Percentiles rank a stretch among this genome's conserved stretches.
These are phyloP conservation scores for Phyllostomus hastatus DNA, from an alignment of 2,113 vertebrate species.

Conservation along the genomic window DNA sequence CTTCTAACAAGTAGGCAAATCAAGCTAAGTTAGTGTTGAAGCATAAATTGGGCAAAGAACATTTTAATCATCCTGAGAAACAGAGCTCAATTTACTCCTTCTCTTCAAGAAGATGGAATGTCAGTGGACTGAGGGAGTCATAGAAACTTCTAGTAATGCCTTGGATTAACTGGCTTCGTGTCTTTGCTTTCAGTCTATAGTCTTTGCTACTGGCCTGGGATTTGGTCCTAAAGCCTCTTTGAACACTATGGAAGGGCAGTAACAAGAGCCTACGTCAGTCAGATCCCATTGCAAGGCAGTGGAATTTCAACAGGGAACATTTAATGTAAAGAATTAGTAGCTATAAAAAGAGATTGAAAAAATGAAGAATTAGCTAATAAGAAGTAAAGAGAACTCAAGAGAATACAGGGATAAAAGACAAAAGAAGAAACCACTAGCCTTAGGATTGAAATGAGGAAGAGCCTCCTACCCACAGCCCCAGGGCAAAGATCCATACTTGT, in stretches of 20 bases:
- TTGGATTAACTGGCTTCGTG: neutral
- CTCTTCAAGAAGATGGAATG: constrained; percentile 7
- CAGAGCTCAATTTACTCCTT: neutral
- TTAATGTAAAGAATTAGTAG: neutral
- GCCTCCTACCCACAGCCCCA: fast-evolving
- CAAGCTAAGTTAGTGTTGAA: constrained; percentile 34
- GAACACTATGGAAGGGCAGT: neutral
- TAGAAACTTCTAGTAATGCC: neutral
- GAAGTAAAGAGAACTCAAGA: neutral
- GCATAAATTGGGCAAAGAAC: neutral
- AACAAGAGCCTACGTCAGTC: neutral
- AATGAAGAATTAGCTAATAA: neutral
- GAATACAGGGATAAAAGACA: neutral
- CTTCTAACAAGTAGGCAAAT: constrained; percentile 33
- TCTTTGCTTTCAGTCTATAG: neutral
- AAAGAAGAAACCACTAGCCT: neutral
- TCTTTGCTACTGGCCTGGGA: neutral
- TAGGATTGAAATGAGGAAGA: neutral
- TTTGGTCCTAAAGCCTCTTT: neutral
- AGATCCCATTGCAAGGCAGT: neutral
- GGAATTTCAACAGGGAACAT: neutral
- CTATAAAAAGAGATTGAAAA: neutral
- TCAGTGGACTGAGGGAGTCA: neutral
- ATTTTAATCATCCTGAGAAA: constrained; percentile 38
- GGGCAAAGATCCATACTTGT: neutral